A percentile compares a stretch with the other conserved stretches of the same genome.
Conservation (phyloP, 2,888 invertebrate species). For the Pachliopta kotzebuea region DNA sequence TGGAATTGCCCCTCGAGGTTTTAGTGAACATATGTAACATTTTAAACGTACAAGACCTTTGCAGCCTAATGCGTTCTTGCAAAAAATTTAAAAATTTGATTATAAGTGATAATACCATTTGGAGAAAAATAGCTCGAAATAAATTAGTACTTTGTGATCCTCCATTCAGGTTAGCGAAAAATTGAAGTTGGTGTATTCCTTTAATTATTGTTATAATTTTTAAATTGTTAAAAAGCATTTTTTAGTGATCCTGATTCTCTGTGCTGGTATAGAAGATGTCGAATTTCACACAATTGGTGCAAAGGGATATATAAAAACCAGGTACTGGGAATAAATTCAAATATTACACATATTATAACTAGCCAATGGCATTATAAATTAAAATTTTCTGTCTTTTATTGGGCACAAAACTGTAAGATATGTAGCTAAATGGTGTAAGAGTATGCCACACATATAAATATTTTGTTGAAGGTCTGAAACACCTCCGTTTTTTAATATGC, state of each 20-base stretch:
- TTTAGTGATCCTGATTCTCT: slow-evolving; percentile 36
- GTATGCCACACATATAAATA: no score
- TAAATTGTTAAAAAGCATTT: slow-evolving; percentile 10
- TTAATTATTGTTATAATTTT: neutral
- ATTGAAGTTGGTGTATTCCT: neutral
- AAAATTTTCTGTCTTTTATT: no score
- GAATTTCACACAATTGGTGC: slow-evolving; percentile 65
- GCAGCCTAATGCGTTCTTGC: slow-evolving; percentile 60
- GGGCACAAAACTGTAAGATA: no score
- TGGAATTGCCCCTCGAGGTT: slow-evolving; percentile 57
- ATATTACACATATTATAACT: no score
- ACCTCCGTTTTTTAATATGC: no score
- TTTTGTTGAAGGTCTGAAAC: no score
- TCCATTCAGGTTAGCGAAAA: slow-evolving; percentile 11
- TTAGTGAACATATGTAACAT: slow-evolving; percentile 52
- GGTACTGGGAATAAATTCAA: slow-evolving; percentile 35
- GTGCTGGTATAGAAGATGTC: slow-evolving; percentile 53
- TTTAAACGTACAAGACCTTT: slow-evolving; percentile 49
- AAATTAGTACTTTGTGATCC: slow-evolving; percentile 43
- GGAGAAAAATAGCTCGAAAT: slow-evolving; percentile 47
- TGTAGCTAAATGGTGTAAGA: no score
- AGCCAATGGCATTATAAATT: no score
- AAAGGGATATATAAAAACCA: slow-evolving; percentile 54
- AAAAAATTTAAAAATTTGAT: slow-evolving; percentile 53
- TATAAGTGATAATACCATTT: slow-evolving; percentile 52